Evolutionary conservation across 30 jellyfish, hydroid and myxozoan species (phyloP), one percentile per base, ranked within the genome.

Genomic region (Aurelia aurita complex sp. Pacific): DNA sequence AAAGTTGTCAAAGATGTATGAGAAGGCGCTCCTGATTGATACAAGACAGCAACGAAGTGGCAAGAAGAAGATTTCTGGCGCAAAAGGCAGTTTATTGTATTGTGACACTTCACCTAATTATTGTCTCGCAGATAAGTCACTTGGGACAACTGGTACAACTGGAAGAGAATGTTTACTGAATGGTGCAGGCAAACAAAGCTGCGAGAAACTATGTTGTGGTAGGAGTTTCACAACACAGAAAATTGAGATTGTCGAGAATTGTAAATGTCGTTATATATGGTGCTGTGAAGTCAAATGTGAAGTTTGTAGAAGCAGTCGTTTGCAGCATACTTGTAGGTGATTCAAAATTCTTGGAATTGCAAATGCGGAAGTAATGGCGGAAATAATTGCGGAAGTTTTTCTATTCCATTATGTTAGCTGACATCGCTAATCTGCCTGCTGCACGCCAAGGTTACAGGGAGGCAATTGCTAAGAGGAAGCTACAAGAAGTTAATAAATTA

Each of bases 221-320:
- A 67, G 91, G n/a, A 96, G 99, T 7, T 78, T 62, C 69, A 91
- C 83, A 34, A 88, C 82, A 43, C 91, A 82, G 81, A 59, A 65
- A 46, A 89, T 89, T 14, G 97, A 94, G 59, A 89, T 89, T 8
- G 83, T 73, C 16, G 94, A 96, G 36, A 80, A 87, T 32, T 94
- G 99, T 62, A 59, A 67, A 29, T 94, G 99, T 70, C 89, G 82
- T 59, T 94, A 89, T 81, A 88, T 94, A 10, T 88, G 90, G 92
- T 94, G 99, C 65, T 94, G 99, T 64, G 67, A 89, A 42, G 99
- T 94, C 69, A 77, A 76, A 38, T 94, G 99, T 55, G 94, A 89
- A 13, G 77, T 51, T 4, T 94, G 99, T 62, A 81, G 52, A 62
- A 87, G 96, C 32, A 43, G 87, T 5, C 74, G 96, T 23, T 34